Evolutionary conservation across 92 coral and sea anemone genomes (phyloP).

Genomic region (Meandrina meandrites): DNA sequence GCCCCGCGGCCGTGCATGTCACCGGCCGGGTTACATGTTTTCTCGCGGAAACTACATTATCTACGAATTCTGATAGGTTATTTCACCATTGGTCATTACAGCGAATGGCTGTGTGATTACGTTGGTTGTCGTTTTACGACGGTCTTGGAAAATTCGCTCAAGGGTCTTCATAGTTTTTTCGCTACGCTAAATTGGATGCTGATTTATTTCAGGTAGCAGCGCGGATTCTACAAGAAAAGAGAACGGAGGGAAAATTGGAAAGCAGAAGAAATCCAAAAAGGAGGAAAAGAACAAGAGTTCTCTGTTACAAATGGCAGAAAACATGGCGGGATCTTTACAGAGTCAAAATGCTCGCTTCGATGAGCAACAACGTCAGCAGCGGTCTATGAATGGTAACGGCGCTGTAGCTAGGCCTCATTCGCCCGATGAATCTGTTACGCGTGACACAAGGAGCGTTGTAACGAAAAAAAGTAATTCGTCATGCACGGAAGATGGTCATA

Average conservation of each 20-base stretch:
- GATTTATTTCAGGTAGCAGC: background rate
- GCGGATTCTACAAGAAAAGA: conserved; percentile 8
- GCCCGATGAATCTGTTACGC: conserved; percentile 12
- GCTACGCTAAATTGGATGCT: background rate
- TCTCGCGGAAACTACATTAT: background rate
- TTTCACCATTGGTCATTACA: background rate
- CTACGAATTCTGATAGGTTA: background rate
- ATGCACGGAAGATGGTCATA: background rate
- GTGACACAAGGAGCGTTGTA: background rate
- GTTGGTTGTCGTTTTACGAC: background rate
- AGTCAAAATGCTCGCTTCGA: conserved; percentile 20
- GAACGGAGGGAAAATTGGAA: background rate
- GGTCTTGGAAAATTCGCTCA: background rate
- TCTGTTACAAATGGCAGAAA: conserved; percentile 11
- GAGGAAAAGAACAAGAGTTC: background rate
- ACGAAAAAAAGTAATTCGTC: conserved; percentile 9
- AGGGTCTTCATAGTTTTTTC: too few relatives aligned
- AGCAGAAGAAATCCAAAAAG: conserved; percentile 2
- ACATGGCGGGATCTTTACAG: conserved; percentile 8
- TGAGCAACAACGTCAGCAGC: conserved; percentile 36
- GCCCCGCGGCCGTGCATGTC: background rate
- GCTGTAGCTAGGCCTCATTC: background rate
- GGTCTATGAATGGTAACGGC: background rate
- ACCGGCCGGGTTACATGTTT: background rate
- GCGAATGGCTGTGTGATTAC: background rate